phyloP scores from a whole-genome alignment of 2,888 invertebrate species.

The Eristalis tenax region DNA sequence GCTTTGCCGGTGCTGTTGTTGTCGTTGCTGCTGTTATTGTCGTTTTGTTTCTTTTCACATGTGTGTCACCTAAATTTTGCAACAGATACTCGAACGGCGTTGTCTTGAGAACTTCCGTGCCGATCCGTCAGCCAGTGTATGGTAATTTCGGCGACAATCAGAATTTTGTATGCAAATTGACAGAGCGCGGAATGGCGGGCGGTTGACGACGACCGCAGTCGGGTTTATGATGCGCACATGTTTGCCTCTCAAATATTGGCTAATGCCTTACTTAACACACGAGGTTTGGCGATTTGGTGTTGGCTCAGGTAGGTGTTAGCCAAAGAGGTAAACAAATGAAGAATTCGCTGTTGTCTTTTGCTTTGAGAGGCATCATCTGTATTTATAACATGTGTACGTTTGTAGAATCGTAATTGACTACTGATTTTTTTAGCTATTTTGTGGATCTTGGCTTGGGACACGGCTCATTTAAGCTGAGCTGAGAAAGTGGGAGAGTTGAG shows the following conservation, averaged over 20 bases:
- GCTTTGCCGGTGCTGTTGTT: not conserved
- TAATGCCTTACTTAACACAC: slow-evolving; percentile 18
- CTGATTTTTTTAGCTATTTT: not conserved
- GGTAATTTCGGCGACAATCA: slow-evolving; percentile 10
- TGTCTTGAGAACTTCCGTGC: not conserved
- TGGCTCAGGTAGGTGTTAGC: slow-evolving; percentile 4
- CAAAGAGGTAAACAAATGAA: slow-evolving; percentile 11
- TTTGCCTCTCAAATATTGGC: slow-evolving; percentile 13
- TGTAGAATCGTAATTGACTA: not conserved
- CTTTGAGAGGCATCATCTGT: not conserved
- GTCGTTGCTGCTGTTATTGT: not conserved
- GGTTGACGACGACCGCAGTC: not conserved
- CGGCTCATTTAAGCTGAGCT: not conserved
- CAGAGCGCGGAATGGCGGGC: not conserved
- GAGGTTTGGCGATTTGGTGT: not conserved
- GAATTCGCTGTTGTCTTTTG: slow-evolving; percentile 2
- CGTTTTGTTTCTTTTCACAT: not conserved
- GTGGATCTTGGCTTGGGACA: not conserved
- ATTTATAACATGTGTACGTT: not conserved
- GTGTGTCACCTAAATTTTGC: slow-evolving; percentile 42
- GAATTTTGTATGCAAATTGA: not conserved
- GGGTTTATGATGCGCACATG: slow-evolving; percentile 7
- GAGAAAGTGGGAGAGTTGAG: not conserved
- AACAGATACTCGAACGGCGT: slow-evolving; percentile 1
- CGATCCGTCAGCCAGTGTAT: slow-evolving; percentile 19